These are phyloP conservation scores for Lasioglossum zephyrum DNA, from an alignment of 2,888 invertebrate genomes.

Conservation along the genomic window DNA sequence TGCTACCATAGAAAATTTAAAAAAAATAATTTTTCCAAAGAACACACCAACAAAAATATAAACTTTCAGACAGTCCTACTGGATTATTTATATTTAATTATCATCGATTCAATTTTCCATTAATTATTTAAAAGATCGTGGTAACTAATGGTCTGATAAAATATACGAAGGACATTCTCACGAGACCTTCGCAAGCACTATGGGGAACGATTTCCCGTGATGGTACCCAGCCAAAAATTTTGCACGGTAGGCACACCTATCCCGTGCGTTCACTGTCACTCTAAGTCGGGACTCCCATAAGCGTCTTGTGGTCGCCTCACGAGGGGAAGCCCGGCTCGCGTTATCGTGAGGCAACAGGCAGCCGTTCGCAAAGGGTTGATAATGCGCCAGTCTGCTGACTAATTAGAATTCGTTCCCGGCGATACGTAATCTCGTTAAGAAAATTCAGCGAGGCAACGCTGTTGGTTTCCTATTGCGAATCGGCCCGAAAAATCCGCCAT, in stretches of 20 bases:
- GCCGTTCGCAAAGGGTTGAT: conserved; percentile 71
- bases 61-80: no score
- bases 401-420: conserved; percentile 76
- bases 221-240: conserved; percentile 13
- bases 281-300: conserved; percentile 54
- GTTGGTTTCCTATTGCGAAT: not conserved
- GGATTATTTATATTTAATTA: not conserved
- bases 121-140: not conserved
- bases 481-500: not conserved
- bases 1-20: not conserved
- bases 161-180: not conserved
- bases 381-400: conserved; percentile 73
- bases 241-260: conserved; percentile 23
- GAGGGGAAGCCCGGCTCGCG: conserved; percentile 53
- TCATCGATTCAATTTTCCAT: not conserved
- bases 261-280: conserved; percentile 23
- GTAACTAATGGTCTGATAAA: not conserved
- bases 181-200: not conserved
- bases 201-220: not conserved
- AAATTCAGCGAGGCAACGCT: conserved; percentile 37
- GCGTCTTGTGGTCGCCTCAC: conserved; percentile 47
- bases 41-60: not conserved
- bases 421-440: conserved; percentile 66
- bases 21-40: not conserved
- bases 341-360: conserved; percentile 77